Base-by-base conservation (phyloP, 2,888 invertebrate genomes). In the Geotrupes spiniger region DNA sequence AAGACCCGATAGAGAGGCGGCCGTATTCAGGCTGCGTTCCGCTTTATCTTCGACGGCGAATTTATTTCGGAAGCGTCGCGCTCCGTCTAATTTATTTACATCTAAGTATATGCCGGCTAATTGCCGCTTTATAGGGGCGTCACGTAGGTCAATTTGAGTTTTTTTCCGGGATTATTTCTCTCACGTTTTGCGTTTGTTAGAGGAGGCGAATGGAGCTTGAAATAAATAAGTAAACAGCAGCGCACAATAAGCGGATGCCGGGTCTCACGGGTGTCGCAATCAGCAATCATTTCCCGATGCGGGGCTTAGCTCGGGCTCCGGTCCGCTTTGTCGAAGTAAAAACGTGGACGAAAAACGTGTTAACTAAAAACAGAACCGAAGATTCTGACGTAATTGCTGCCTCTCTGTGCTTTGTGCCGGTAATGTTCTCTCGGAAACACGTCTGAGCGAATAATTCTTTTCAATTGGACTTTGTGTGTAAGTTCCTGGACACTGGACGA, bases 251-350 rank as follows among this genome's bases (percentile, higher is more conserved):
- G 33, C 33, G 33, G 33, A 33, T 33, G 33, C 14, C 12, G 40
- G 57, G 56, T 63, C 64, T 62, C 65, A 51, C 49, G 66, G 63
- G 66, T 63, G 65, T 65, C 65, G 64, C 65, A 66, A 66, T 66
- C 65, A 65, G 62, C 65, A 58, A 64, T 65, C 63, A 63, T 60
- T 63, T 63, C 60, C 61, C 59, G 58, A 56, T 59, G 52, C 44
- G 52, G 46, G 52, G 40, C 31, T 52, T 46, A 49, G 44, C 10
- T 27, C 37, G 46, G 52, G 50, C 44, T 49, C n/a, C 46, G 39
- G 42, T 49, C 46, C 47, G 36, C 52, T 51, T 51, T 52, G 45
- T 41, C 36, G 14, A 11, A 12, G 12, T 26, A 12, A 27, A 42
- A 53, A 52, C 42, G 48, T 43, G 49, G 45, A 46, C 51, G n/a